Evolutionary conservation across 2,797 vertebrate genomes (phyloP), one percentile per base, ranked within the genome.

Genomic region (Galago senegalensis): DNA sequence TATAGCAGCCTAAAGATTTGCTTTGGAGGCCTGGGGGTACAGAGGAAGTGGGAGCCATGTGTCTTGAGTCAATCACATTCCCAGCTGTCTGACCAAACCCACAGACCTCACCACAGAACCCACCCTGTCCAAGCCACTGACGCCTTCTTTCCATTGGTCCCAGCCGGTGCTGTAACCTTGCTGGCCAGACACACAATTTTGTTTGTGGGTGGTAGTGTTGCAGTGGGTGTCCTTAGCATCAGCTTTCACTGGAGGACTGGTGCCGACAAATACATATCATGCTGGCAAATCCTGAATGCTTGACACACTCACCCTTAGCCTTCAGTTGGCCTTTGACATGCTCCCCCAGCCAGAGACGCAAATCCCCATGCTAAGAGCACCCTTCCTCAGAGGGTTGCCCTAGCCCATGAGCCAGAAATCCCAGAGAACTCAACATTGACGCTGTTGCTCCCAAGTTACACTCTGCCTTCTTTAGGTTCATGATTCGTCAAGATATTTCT

Each of bases 11-110:
- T 25, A 23, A 0, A 4, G n/a, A 86, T 61, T 63, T 60, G 73
- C 81, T 82, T 81, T 9, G 0, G 29, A 37, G 25, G 49, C 89
- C 77, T 18, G 25, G 16, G 11, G 5, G 3, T 49, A 40, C 72
- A 84, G 43, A 97, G 97, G 95, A 97, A 95, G 89, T 87, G 46
- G 27, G 86, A 73, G 76, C 58, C 6, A 1, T 53, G 29, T 86
- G 67, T 94, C 84, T 96, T 63, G 53, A 95, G 84, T 91, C 56
- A 53, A 4, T 49, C 81, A 65, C 34, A 34, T 92, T 87, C 70
- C 40, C 53, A 82, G 72, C 81, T 72, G 27, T 87, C 92, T 79
- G 65, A 73, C 37, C 86, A 93, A 87, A 92, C 21, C 95, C 83
- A 46, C 95, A 94, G 21, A 29, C 61, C 93, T 93, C 84, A 67